Evolutionary conservation across 2,888 invertebrate species (phyloP).

Genomic region (Nomada ferruginata): DNA sequence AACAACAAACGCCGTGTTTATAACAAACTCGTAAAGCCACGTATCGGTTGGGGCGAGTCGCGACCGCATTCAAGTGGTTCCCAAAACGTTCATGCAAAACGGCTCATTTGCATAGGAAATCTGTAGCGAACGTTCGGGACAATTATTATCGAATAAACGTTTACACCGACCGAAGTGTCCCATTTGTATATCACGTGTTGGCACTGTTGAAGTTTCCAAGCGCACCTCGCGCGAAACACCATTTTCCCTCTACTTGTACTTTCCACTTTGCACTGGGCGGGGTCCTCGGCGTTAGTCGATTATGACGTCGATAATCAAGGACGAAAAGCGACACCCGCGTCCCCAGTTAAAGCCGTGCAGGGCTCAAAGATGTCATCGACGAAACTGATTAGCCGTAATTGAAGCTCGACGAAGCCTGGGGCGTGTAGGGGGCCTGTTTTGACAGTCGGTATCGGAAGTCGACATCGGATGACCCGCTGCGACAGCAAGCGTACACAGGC

Average conservation of each 20-base stretch:
- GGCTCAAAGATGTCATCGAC: conserved; percentile 76
- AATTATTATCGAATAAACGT: conserved; percentile 45
- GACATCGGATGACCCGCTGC: conserved; percentile 54
- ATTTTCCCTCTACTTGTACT: not conserved
- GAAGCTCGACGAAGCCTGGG: conserved; percentile 51
- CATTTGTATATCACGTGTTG: no score
- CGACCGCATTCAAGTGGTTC: conserved; percentile 9
- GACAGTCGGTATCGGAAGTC: conserved; percentile 67
- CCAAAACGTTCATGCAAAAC: conserved; percentile 48
- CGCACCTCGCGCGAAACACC: no score
- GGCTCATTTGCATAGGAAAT: conserved; percentile 25
- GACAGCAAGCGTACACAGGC: conserved; percentile 52
- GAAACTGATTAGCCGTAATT: conserved; percentile 76
- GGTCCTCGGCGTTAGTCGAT: not conserved
- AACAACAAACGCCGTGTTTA: conserved; percentile 22
- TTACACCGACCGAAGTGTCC: conserved; percentile 27
- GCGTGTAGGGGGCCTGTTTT: conserved; percentile 43
- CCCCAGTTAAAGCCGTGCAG: conserved; percentile 75
- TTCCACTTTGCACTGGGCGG: not conserved
- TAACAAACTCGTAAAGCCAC: conserved; percentile 35
- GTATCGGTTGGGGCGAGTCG: conserved; percentile 16
- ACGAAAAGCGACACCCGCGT: conserved; percentile 59
- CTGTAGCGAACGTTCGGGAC: conserved; percentile 4
- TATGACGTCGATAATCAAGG: conserved; percentile 20
- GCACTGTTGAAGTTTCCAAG: not conserved